phyloP scores from a whole-genome alignment of 2,113 vertebrate species.

The Lophotis ruficrista region DNA sequence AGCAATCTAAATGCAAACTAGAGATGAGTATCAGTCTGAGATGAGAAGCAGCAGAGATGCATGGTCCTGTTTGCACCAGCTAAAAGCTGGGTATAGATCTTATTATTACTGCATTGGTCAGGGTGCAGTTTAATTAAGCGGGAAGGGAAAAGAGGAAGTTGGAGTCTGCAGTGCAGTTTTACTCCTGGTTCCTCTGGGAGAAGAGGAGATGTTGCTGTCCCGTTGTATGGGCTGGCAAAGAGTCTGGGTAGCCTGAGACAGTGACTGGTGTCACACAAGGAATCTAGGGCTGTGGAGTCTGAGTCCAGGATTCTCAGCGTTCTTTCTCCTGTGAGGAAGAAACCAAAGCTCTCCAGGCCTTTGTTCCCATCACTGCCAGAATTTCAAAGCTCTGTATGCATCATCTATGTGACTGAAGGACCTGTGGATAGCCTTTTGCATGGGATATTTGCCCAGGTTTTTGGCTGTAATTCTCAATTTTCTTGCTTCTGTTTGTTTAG shows the following conservation, averaged over 20 bases:
- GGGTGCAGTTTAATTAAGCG: not conserved
- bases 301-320: not conserved
- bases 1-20: not conserved
- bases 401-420: not conserved
- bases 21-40: not conserved
- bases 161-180: not conserved
- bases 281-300: not conserved
- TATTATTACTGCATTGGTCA: not conserved
- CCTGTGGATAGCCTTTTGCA: not conserved
- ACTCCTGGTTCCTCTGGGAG: not conserved
- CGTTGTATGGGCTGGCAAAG: not conserved
- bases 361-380: not conserved
- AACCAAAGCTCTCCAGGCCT: not conserved
- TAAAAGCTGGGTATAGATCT: not conserved
- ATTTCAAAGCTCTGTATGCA: not conserved
- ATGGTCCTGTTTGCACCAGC: not conserved
- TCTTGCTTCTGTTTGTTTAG: not conserved
- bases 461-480: not conserved
- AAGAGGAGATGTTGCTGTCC: not conserved
- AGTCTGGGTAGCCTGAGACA: not conserved
- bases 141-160: not conserved
- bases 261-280: not conserved
- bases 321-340: not conserved
- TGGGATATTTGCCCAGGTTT: not conserved
- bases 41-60: not conserved